phyloP scores from a whole-genome alignment of 2,888 invertebrate species.

The Lasius fuliginosus region DNA sequence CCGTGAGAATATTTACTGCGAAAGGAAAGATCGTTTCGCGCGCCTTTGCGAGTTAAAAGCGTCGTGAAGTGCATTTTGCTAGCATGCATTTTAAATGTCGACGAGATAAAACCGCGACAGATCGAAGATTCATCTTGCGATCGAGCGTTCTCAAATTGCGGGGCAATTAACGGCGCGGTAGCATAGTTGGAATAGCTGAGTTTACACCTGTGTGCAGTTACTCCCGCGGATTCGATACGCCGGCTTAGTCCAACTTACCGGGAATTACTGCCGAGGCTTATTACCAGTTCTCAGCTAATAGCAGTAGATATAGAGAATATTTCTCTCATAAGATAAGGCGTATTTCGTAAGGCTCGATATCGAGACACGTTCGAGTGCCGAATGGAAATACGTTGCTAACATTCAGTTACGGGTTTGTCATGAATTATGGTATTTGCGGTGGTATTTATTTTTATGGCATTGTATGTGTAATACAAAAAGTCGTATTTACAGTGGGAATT shows the following conservation, averaged over 20 bases:
- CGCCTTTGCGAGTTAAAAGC: not conserved
- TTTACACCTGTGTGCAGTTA: slow-evolving; percentile 61
- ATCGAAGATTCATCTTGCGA: slow-evolving; percentile 16
- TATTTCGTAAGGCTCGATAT: slow-evolving; percentile 20
- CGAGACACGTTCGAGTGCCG: not conserved
- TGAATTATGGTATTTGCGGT: slow-evolving; percentile 8
- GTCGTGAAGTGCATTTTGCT: not conserved
- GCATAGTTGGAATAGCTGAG: slow-evolving; percentile 49
- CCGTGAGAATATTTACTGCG: not conserved
- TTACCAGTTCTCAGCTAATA: slow-evolving; percentile 46
- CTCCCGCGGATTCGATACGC: slow-evolving; percentile 54
- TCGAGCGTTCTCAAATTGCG: slow-evolving; percentile 26
- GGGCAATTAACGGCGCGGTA: slow-evolving; percentile 42
- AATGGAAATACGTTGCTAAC: not conserved
- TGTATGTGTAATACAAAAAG: not conserved
- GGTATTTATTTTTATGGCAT: not conserved
- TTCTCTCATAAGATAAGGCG: slow-evolving; percentile 9
- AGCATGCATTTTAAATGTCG: not conserved
- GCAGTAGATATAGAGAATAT: slow-evolving; percentile 38
- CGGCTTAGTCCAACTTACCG: slow-evolving; percentile 57
- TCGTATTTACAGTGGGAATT: not conserved
- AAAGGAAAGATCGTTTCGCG: not conserved
- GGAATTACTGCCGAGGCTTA: slow-evolving; percentile 48
- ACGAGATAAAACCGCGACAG: slow-evolving; percentile 14
- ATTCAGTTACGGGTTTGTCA: not conserved